Percentiles rank a stretch among this genome's conserved stretches.
Conservation (phyloP, 2,797 vertebrate genomes). For the Tauraco hartlaubi region DNA sequence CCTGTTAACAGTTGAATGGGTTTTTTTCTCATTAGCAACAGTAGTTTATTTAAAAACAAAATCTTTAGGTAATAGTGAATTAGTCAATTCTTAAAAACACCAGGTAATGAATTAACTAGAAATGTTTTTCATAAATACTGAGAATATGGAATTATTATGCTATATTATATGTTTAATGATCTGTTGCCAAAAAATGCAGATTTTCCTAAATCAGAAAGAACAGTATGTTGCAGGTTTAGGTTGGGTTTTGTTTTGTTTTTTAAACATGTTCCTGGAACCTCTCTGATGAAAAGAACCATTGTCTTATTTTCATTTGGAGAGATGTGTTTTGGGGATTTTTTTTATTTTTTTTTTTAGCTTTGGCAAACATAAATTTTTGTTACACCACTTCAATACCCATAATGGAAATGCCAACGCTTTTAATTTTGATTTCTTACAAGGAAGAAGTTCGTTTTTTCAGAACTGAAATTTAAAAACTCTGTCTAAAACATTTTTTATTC, state of each 20-base stretch:
- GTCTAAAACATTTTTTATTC: background rate
- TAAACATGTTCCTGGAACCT: background rate
- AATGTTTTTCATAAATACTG: background rate
- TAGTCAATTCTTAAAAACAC: background rate
- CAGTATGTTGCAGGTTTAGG: background rate
- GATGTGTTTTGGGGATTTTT: too few relatives aligned
- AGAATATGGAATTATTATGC: background rate
- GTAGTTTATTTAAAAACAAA: background rate
- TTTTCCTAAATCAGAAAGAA: background rate
- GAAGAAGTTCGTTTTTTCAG: background rate
- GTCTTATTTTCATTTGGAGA: background rate
- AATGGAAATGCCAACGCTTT: background rate
- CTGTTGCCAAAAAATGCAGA: background rate
- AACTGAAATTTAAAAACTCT: background rate
- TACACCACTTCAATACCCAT: background rate
- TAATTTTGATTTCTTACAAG: background rate
- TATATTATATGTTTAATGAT: background rate
- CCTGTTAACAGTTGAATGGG: background rate
- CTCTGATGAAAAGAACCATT: background rate
- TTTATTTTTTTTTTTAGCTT: background rate
- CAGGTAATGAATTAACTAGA: background rate
- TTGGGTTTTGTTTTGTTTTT: fast-evolving
- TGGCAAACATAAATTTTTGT: background rate
- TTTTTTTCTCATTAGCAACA: background rate
- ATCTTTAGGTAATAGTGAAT: background rate